A percentile compares a stretch with the other conserved stretches of the same genome.
Conservation (phyloP, 2,113 vertebrate species). For the Amphiprion percula region DNA sequence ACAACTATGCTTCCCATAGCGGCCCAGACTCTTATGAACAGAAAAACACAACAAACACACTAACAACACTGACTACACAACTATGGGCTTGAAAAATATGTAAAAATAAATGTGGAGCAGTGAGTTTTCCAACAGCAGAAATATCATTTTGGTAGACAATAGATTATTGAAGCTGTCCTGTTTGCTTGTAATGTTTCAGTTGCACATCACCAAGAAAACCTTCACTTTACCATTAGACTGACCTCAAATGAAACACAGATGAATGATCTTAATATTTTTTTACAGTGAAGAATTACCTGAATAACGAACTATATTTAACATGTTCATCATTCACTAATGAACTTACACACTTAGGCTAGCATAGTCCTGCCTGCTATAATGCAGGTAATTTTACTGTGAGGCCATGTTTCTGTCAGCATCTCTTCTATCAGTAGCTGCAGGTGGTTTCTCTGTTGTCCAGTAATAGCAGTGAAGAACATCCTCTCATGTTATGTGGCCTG, state of each 20-base stretch:
- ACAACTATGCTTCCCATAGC: too few species aligned
- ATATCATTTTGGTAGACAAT: not conserved
- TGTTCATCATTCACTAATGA: not conserved
- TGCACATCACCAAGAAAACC: not conserved
- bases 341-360: not conserved
- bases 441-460: not conserved
- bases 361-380: not conserved
- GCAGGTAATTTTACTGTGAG: too few species aligned
- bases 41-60: too few species aligned
- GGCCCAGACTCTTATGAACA: too few species aligned
- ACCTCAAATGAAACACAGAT: slow-evolving; percentile 15
- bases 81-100: too few species aligned
- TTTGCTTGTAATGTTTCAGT: not conserved
- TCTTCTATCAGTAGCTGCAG: not conserved
- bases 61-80: too few species aligned
- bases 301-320: not conserved
- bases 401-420: not conserved
- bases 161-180: not conserved
- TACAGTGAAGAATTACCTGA: too few species aligned
- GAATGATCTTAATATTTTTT: not conserved
- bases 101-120: not conserved
- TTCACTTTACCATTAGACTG: not conserved
- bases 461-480: not conserved
- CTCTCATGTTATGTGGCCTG: too few species aligned
- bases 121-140: not conserved